phyloP scores from a whole-genome alignment of 2,797 vertebrate genomes.

The Microctenopoma steveboyesi region DNA sequence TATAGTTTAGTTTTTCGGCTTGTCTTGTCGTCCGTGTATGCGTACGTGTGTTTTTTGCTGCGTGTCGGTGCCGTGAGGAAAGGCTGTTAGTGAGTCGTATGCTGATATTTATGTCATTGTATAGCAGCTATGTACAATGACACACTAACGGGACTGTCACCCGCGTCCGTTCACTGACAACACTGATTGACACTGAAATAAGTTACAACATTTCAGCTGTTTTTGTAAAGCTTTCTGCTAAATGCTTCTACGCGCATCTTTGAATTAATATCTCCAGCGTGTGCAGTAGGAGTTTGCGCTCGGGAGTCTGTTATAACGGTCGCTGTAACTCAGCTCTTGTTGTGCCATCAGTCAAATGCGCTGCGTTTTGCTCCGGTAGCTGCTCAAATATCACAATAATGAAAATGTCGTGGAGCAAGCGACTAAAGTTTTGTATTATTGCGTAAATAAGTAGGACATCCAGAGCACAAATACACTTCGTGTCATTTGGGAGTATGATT shows the following conservation, averaged over 20 bases:
- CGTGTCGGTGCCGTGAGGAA: neutral
- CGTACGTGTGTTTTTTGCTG: neutral
- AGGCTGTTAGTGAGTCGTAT: conserved; percentile 20
- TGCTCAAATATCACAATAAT: neutral
- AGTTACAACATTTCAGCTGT: neutral
- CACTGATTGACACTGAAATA: conserved; percentile 1
- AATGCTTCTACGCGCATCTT: neutral
- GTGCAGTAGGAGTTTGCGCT: conserved; percentile 3
- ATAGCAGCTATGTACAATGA: conserved; percentile 46
- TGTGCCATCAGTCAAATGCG: conserved; percentile 4
- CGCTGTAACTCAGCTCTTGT: conserved; percentile 13
- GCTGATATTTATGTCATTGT: conserved; percentile 39
- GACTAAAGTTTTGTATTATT: neutral
- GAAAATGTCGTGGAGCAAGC: neutral
- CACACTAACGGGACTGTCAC: conserved; percentile 71
- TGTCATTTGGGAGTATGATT: neutral
- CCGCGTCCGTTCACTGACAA: conserved; percentile 46
- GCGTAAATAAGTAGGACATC: neutral
- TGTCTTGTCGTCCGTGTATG: neutral
- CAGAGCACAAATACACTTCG: neutral
- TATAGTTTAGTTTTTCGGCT: conserved; percentile 1
- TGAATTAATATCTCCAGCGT: neutral
- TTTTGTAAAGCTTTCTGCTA: neutral
- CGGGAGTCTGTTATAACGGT: conserved; percentile 22
- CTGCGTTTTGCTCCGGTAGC: neutral